Evolutionary conservation across 2,888 invertebrate genomes (phyloP).

Genomic region (Parasteatoda lunata): DNA sequence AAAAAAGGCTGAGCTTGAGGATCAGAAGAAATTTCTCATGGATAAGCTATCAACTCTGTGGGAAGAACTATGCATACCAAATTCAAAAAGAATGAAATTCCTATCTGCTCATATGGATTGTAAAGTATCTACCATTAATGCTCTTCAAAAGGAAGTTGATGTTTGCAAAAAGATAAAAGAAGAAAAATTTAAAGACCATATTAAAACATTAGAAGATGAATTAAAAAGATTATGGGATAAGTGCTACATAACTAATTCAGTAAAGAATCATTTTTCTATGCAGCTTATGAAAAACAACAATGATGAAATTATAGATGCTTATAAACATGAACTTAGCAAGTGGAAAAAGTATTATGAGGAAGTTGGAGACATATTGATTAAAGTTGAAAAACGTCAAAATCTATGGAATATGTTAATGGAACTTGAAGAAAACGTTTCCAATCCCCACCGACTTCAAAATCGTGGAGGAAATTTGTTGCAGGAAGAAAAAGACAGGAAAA

Average conservation of each 20-base stretch:
- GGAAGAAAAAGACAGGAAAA: conserved; percentile 90
- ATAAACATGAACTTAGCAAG: conserved; percentile 85
- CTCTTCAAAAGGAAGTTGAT: conserved; percentile 82
- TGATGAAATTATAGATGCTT: conserved; percentile 85
- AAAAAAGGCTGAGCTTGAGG: conserved; percentile 70
- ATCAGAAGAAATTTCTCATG: conserved; percentile 77
- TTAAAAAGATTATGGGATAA: conserved; percentile 85
- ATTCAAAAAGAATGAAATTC: conserved; percentile 76
- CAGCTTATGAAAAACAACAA: conserved; percentile 79
- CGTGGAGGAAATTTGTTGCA: conserved; percentile 88
- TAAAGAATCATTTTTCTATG: not conserved
- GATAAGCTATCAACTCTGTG: conserved; percentile 81
- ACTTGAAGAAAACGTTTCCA: conserved; percentile 84
- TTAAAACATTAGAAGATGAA: conserved; percentile 82
- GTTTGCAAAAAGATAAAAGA: conserved; percentile 84
- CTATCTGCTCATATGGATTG: conserved; percentile 75
- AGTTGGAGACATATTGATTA: conserved; percentile 73
- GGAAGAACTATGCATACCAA: conserved; percentile 83
- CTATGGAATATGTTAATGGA: conserved; percentile 85
- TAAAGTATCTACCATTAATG: conserved; percentile 77
- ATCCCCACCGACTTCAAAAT: conserved; percentile 88
- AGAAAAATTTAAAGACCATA: conserved; percentile 81
- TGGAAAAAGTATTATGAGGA: conserved; percentile 75
- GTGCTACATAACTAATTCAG: conserved; percentile 78
- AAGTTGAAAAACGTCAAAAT: conserved; percentile 81